Percentiles rank a stretch among this genome's conserved stretches.
Evolutionary conservation across 2,113 vertebrate species (phyloP).

Genomic region (Heloderma charlesbogerti): DNA sequence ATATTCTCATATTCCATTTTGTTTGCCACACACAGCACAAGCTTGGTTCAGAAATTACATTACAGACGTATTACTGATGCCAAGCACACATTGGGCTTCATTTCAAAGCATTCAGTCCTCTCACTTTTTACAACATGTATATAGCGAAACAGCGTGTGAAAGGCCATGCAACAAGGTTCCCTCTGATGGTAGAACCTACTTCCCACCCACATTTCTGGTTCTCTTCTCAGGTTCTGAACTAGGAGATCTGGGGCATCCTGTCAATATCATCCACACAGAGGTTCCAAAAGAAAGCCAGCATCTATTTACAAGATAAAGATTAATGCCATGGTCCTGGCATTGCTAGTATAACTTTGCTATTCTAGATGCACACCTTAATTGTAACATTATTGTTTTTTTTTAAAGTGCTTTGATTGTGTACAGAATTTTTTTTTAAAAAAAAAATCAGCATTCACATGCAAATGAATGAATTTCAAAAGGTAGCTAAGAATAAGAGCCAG

Average conservation of each 20-base stretch:
- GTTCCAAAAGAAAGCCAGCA: fast-evolving
- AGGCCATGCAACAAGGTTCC: not conserved
- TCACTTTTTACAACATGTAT: not conserved
- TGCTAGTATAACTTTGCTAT: constrained; percentile 62
- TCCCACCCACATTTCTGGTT: not conserved
- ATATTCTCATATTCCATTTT: not conserved
- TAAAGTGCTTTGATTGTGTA: constrained; percentile 71
- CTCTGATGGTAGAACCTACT: no score
- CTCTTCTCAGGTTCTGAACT: not conserved
- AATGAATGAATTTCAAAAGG: constrained; percentile 75
- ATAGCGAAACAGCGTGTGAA: not conserved
- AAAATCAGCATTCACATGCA: constrained; percentile 77
- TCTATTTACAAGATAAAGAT: constrained; percentile 29
- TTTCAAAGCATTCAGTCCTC: not conserved
- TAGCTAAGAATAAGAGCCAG: constrained; percentile 68
- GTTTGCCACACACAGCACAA: not conserved
- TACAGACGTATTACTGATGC: not conserved
- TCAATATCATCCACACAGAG: constrained; percentile 15
- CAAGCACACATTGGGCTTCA: no score
- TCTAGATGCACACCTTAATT: constrained; percentile 65
- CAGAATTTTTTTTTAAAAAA: constrained; percentile 73
- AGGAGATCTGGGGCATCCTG: not conserved
- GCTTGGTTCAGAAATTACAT: not conserved
- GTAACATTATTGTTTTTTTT: constrained; percentile 72
- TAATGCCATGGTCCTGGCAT: constrained; percentile 49